Base-by-base conservation (phyloP, 2,113 vertebrate species). In the Oreochromis niloticus region DNA sequence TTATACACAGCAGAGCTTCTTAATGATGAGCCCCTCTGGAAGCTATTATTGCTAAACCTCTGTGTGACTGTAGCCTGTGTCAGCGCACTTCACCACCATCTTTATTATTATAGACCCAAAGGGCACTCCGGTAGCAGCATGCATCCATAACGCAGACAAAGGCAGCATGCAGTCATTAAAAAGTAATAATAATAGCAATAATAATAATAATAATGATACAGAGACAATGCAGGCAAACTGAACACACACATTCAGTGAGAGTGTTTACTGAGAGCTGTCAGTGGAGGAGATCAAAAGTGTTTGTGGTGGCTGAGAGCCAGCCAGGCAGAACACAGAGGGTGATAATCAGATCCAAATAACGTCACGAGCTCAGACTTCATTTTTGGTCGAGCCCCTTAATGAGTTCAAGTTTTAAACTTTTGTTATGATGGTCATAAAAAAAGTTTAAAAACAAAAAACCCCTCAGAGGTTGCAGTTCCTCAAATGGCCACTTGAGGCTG, bases 1-100 rank as follows among this genome's bases (percentile, higher is more conserved):
- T 43, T 22, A 7, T 17, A 52, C 30, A 5, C 63, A 22, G 71
- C 46, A 50, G 43, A 19, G 19, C 17, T 78, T 78, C 27, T 30
- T 83, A 85, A 89, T 59, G 84, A 85, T 16, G 68, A 50, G 52
- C 6, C 90, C 82, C 87, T 34, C 2, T 22, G 87, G 90, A 89
- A 22, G 84, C 52, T 39, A 68, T 91, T 82, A 89, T 4, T 54
- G 66, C 19, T 78, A 32, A 88, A 73, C 52, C 13, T 57, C 68
- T 85, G 10, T 27, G 34, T 46, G 66, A 89, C 81, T 87, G 82
- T 55, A 17, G 24, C 27, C 79, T 43, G 41, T 55, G 34, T 84
- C 81, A 41, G 50, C 52, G 39, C 30, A 78, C 82, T 9, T 84
- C 71, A 48, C 85, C 8, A n/a, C 4, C 55, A 13, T 34, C 54